Conservation (phyloP, 1,140 invertebrate species). For the Bombus cullumanus region DNA sequence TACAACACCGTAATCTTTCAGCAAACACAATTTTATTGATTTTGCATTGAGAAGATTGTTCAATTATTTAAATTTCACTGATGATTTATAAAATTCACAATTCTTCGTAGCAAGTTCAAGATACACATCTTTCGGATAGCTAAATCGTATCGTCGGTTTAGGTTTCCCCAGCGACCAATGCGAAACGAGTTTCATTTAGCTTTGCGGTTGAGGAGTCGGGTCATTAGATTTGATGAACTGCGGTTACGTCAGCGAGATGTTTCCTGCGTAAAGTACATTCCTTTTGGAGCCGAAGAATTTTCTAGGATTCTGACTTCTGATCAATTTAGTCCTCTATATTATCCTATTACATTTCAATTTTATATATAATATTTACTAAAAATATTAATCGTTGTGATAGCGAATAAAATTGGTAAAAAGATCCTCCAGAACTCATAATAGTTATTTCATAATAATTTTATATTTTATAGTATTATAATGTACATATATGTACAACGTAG, state of each 20-base stretch:
- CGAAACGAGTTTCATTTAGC: background rate
- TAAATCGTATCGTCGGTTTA: background rate
- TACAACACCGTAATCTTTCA: no score
- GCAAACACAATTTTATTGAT: no score
- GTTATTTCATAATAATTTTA: no score
- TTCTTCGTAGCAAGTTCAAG: background rate
- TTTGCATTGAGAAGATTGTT: no score
- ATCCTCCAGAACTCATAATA: no score
- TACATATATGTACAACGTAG: no score
- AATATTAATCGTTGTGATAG: no score
- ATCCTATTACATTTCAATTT: background rate
- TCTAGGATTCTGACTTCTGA: background rate
- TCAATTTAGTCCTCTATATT: background rate
- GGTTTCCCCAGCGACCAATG: no score
- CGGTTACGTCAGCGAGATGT: constrained; percentile 2
- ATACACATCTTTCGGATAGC: no score
- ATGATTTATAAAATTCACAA: background rate
- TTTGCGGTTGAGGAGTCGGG: background rate
- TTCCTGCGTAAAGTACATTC: background rate
- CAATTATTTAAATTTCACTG: background rate
- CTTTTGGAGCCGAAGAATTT: background rate
- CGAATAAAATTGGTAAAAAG: no score
- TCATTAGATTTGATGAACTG: constrained; percentile 11
- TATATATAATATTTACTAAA: no score
- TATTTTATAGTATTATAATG: no score